Evolutionary conservation across 2,888 invertebrate genomes (phyloP), one percentile per base, ranked within the genome.

Genomic region (Panopea generosa): DNA sequence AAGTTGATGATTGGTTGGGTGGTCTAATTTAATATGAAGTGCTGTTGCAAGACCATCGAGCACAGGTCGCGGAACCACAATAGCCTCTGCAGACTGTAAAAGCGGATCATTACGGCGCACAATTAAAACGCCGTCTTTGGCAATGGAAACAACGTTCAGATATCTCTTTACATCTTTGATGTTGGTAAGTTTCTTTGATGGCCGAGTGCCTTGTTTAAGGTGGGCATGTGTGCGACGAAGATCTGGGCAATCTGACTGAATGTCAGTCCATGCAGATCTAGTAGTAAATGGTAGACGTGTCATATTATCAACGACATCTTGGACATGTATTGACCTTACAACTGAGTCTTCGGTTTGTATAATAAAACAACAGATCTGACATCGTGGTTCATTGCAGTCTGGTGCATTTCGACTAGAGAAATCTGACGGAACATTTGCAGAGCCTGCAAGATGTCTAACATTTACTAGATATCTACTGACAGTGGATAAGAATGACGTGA

Each of bases 151-250:
- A n/a, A n/a, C n/a, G n/a, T n/a, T n/a, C n/a, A n/a, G n/a, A n/a
- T n/a, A n/a, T n/a, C n/a, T n/a, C n/a, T n/a, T n/a, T n/a, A n/a
- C n/a, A n/a, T n/a, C n/a, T n/a, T n/a, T n/a, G n/a, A n/a, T n/a
- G n/a, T n/a, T n/a, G n/a, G n/a, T n/a, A n/a, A n/a, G n/a, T n/a
- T n/a, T n/a, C n/a, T n/a, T n/a, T n/a, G n/a, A n/a, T n/a, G n/a
- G n/a, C n/a, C n/a, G n/a, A n/a, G n/a, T n/a, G n/a, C n/a, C n/a
- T n/a, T 53, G 84, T 24, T 49, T 59, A 1, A 84, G 65, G 49
- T 82, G 83, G 18, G 84, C 83, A 47, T 77, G 71, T 2, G 77
- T 77, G 2, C 78, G 69, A 2, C 84, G 50, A 3, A 86, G 57
- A 50, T 87, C 86, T 18, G 82, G 62, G 52, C 85, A 86, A n/a